Percentiles rank a stretch among this genome's conserved stretches.
Conservation (phyloP, 1,140 invertebrate genomes). For the Papilio glaucus region DNA sequence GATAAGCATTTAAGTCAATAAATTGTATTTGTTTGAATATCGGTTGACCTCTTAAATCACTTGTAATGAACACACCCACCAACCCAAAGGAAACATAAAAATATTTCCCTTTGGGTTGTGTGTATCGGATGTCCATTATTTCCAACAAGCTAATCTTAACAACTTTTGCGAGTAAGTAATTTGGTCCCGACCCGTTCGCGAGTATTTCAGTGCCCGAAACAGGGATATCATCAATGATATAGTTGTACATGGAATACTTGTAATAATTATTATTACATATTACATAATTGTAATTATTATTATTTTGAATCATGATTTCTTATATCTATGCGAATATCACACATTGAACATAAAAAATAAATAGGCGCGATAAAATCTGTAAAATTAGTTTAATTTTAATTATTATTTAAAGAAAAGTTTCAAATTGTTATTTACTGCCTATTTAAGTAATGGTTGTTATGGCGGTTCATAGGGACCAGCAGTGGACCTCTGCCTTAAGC, state of each 20-base stretch:
- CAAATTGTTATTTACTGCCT: too few species aligned
- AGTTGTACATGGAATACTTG: conserved; percentile 51
- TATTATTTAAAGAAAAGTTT: too few species aligned
- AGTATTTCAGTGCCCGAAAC: conserved; percentile 73
- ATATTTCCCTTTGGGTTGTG: conserved; percentile 45
- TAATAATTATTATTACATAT: conserved; percentile 13
- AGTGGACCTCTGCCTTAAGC: too few species aligned
- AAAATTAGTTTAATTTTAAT: too few species aligned
- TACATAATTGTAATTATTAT: not conserved
- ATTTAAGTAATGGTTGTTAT: too few species aligned
- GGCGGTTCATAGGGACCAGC: too few species aligned
- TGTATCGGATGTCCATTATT: conserved; percentile 69
- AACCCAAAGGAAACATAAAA: conserved; percentile 29
- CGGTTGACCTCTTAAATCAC: not conserved
- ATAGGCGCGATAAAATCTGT: too few species aligned
- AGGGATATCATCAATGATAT: conserved; percentile 68
- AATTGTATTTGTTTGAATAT: not conserved
- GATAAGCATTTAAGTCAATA: not conserved
- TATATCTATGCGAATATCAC: too few species aligned
- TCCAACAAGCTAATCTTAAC: conserved; percentile 64
- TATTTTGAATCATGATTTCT: too few species aligned
- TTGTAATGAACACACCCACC: conserved; percentile 19
- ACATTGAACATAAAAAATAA: too few species aligned
- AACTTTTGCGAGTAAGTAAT: conserved; percentile 77
- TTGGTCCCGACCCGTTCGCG: conserved; percentile 66